A percentile compares a stretch with the other conserved stretches of the same genome.
These are phyloP conservation scores for Chelon labrosus DNA, from an alignment of 2,797 vertebrate genomes.

Conservation along the genomic window DNA sequence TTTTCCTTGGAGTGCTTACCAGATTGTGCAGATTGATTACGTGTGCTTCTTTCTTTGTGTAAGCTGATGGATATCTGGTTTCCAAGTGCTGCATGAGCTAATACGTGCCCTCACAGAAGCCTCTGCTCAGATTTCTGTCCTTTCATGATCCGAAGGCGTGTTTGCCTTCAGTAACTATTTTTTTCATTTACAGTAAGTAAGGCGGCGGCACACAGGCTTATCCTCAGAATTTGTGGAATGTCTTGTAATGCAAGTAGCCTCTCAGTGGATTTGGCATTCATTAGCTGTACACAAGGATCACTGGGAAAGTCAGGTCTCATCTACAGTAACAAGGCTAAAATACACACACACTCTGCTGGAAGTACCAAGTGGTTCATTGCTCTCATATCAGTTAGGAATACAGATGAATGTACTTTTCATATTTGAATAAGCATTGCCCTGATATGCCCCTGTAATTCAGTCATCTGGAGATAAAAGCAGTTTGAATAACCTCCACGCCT, in stretches of 20 bases:
- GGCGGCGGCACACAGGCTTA: slow-evolving; percentile 40
- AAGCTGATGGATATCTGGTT: slow-evolving; percentile 43
- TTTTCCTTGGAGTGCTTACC: slow-evolving; percentile 37
- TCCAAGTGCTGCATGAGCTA: slow-evolving; percentile 20
- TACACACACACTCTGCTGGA: background rate
- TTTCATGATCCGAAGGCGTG: slow-evolving; percentile 22
- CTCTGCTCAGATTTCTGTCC: slow-evolving; percentile 54
- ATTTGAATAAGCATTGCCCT: slow-evolving; percentile 49
- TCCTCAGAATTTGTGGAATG: slow-evolving; percentile 67
- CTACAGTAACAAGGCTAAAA: slow-evolving; percentile 26
- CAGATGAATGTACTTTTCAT: slow-evolving; percentile 39
- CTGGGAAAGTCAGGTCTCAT: slow-evolving; percentile 41
- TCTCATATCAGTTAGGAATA: slow-evolving; percentile 35
- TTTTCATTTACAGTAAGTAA: slow-evolving; percentile 41
- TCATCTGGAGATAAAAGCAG: slow-evolving; percentile 44
- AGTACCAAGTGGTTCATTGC: slow-evolving; percentile 11
- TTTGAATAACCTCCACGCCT: slow-evolving; percentile 53
- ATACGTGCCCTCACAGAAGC: slow-evolving; percentile 33
- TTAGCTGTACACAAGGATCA: slow-evolving; percentile 35
- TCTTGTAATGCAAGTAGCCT: slow-evolving; percentile 43
- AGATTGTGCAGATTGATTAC: slow-evolving; percentile 53
- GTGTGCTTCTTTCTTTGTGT: slow-evolving; percentile 13
- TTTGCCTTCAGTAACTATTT: slow-evolving; percentile 22
- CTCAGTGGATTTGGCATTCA: slow-evolving; percentile 37
- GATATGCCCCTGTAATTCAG: slow-evolving; percentile 27